These are phyloP conservation scores for Phaetusa simplex DNA, from an alignment of 2,113 vertebrate species.

Conservation along the genomic window DNA sequence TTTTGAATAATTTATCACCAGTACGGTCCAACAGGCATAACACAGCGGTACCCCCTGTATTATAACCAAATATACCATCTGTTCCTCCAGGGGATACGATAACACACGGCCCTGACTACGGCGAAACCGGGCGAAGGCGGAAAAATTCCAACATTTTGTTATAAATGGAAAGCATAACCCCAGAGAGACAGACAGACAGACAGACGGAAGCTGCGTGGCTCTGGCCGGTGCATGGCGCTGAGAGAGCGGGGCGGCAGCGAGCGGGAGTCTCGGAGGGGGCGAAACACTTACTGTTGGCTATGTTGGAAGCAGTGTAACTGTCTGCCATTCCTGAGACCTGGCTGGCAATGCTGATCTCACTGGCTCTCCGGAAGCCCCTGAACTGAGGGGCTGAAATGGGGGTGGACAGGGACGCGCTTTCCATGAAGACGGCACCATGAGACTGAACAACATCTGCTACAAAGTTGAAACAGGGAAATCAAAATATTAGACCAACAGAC, in stretches of 20 bases:
- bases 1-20: not conserved
- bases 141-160: not conserved
- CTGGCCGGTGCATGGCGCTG: not conserved
- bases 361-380: constrained; percentile 91
- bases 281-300: constrained; percentile 94
- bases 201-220: not conserved
- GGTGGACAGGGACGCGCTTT: constrained; percentile 88
- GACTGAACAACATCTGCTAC: constrained; percentile 96
- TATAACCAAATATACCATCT: not conserved
- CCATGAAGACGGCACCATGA: constrained; percentile 93
- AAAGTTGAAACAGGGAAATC: constrained; percentile 85
- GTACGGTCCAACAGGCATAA: not conserved
- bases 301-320: constrained; percentile 94
- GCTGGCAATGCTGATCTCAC: constrained; percentile 98
- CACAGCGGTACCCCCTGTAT: not conserved
- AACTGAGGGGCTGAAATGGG: constrained; percentile 83
- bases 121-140: rapidly evolving
- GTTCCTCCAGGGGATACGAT: not conserved
- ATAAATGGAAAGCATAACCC: not conserved
- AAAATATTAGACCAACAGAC: constrained; percentile 79
- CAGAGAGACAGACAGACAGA: constrained; percentile 9
- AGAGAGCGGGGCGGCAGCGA: not conserved
- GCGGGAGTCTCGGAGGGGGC: not conserved
- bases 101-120: rapidly evolving
- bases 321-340: constrained; percentile 98